phyloP scores from a whole-genome alignment of 1,140 invertebrate genomes.

The Drosophila pseudoananassae region DNA sequence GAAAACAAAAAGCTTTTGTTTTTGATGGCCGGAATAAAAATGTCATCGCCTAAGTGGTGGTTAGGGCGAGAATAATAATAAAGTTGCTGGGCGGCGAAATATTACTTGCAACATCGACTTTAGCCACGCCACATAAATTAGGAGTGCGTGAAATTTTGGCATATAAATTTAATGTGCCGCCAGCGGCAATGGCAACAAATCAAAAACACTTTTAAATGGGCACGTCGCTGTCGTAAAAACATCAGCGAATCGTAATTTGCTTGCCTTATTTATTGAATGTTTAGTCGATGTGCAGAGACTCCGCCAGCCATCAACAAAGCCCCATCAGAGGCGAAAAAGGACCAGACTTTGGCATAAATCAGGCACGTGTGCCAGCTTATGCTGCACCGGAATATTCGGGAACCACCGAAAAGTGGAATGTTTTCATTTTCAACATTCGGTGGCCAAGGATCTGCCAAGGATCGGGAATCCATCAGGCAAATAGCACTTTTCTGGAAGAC shows the following conservation, averaged over 20 bases:
- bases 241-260: slow-evolving; percentile 77
- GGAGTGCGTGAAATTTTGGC: slow-evolving; percentile 68
- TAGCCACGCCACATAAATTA: slow-evolving; percentile 70
- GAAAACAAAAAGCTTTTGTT: slow-evolving; percentile 21
- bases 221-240: slow-evolving; percentile 77
- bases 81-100: slow-evolving; percentile 55
- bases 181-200: slow-evolving; percentile 54
- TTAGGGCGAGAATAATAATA: slow-evolving; percentile 57
- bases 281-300: slow-evolving; percentile 28
- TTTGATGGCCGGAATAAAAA: slow-evolving; percentile 47
- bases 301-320: slow-evolving; percentile 2
- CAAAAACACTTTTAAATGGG: slow-evolving; percentile 76
- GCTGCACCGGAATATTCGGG: slow-evolving; percentile 5
- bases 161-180: slow-evolving; percentile 78
- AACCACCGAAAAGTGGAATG: not conserved
- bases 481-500: slow-evolving; percentile 28
- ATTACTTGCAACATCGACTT: slow-evolving; percentile 74
- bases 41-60: slow-evolving; percentile 40
- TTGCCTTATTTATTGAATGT: slow-evolving; percentile 78
- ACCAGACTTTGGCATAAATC: slow-evolving; percentile 48
- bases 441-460: slow-evolving; percentile 1
- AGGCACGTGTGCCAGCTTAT: slow-evolving; percentile 41
- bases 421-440: not conserved
- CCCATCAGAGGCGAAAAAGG: slow-evolving; percentile 27
- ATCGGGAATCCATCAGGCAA: slow-evolving; percentile 16